Base-by-base conservation (phyloP, 2,888 invertebrate genomes). In the Phlogophora meticulosa region DNA sequence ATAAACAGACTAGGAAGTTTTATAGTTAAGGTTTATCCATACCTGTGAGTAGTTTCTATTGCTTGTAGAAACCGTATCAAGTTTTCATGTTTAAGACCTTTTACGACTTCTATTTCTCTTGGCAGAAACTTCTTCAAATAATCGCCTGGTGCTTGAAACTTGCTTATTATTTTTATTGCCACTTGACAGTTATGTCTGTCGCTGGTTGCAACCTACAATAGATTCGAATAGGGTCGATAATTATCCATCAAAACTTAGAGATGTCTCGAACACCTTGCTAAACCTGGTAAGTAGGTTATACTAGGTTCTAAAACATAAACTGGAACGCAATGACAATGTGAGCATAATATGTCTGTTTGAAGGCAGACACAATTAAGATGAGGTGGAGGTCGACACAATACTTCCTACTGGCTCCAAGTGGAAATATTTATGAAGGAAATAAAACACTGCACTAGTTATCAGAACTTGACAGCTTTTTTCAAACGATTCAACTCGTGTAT, bases 41-140 rank as follows among this genome's bases (percentile, higher is more conserved):
- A 97, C 98, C 98, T 97, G 88, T 98, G 98, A 56, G 98, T 98
- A 0, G 98, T 98, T 95, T 98, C 98, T 71, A 98, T 98, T 42
- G 98, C 98, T 92, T 98, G 98, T 80, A 97, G 96, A 89, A 98
- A 98, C 76, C 97, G 95, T 86, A 98, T 98, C 56, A 98, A 93
- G 91, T 98, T 97, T 60, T 97, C 97, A 95, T 98, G 98, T 85
- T 97, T 97, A 66, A 98, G 91, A 22, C 97, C 97, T 91, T 97
- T 98, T 0, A 98, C 98, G 20, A 98, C 97, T 91, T 98, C 97
- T 74, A 98, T 97, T 95, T 98, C 98, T 78, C 98, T 96, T 0
- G 98, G 98, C 62, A 98, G 90, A 89, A 98, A 98, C 92, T 98
- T 98, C 87, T 96, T 97, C 42, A 98, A 94, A 87, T 98, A 98